phyloP scores from a whole-genome alignment of 92 coral and sea anemone species.

The Epizoanthus scotinus region DNA sequence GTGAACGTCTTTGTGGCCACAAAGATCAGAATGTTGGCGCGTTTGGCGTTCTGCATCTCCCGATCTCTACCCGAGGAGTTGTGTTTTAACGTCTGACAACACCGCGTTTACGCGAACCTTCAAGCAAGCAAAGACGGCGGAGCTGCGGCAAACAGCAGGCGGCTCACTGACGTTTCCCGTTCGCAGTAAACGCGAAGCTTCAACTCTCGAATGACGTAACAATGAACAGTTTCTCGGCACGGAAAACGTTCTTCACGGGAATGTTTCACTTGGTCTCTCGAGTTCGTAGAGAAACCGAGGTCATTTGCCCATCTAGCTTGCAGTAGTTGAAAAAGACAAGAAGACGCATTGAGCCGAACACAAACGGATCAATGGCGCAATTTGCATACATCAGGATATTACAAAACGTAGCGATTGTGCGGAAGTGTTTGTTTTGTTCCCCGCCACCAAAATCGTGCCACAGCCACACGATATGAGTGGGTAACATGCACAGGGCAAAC shows the following conservation, averaged over 20 bases:
- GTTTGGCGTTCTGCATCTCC: too few species aligned
- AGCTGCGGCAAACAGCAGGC: too few species aligned
- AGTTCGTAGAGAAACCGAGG: conserved; percentile 24
- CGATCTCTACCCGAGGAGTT: too few species aligned
- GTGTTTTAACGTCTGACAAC: too few species aligned
- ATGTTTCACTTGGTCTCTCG: neutral
- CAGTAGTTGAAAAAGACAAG: neutral
- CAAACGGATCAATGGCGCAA: conserved; percentile 85
- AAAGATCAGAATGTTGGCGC: too few species aligned
- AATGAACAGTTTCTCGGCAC: neutral
- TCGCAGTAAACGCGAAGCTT: too few species aligned
- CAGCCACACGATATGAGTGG: conserved; percentile 84
- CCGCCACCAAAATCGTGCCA: conserved; percentile 84
- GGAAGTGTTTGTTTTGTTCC: conserved; percentile 44
- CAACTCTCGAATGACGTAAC: neutral
- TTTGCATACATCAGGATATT: conserved; percentile 75
- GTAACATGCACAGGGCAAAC: conserved; percentile 88
- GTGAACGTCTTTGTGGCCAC: too few species aligned
- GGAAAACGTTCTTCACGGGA: neutral
- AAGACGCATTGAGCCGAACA: conserved; percentile 72
- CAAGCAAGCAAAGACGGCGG: too few species aligned
- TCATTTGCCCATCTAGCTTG: neutral
- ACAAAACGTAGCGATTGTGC: conserved; percentile 68
- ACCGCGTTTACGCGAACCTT: too few species aligned
- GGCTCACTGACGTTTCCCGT: too few species aligned